Base-by-base conservation (phyloP, 2,888 invertebrate genomes). In the Dolichopus griseipennis region DNA sequence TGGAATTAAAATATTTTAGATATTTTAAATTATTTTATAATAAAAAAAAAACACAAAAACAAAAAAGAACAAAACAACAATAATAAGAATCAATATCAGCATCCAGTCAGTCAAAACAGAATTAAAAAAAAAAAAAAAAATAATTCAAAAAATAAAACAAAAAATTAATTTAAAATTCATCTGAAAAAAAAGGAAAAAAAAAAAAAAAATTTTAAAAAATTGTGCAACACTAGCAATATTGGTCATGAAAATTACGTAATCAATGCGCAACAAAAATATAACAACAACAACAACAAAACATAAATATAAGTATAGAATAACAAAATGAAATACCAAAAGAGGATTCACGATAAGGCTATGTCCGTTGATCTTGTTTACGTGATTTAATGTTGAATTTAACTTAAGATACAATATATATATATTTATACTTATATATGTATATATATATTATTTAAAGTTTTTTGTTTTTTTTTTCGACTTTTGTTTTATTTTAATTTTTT, bases 151-250 rank as follows among this genome's bases (percentile, higher is more conserved):
- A 18, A 52, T 52, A 52, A n/a, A n/a, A 52, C 6, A 52, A 52
- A 18, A 41, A 52, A 52, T 18, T 12, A 52, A 37, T 12, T 52
- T 18, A 12, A n/a, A 15, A 52, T 52, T 52, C 52, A 18, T 52
- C 52, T 52, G 9, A 52, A 52, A 52, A 18, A 52, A 52, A 18
- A 18, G 1, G n/a, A 52, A 15, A 52, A 52, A 52, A 52, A 52
- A 52, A n/a, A n/a, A n/a, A n/a, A n/a, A n/a, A n/a, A n/a, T n/a
- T n/a, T n/a, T 18, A 52, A 9, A 52, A 52, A 52, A 52, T 52
- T 52, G 52, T 52, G 52, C 52, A 52, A 52, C n/a, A 52, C 52
- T 3, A 52, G 52, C 52, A 52, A 52, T 52, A 52, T 52, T 52
- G 52, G 52, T 52, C 52, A 52, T 52, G n/a, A 52, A 52, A 52